A percentile compares a stretch with the other conserved stretches of the same genome.
phyloP scores from a whole-genome alignment of 2,113 vertebrate genomes.

The Macquaria australasica region DNA sequence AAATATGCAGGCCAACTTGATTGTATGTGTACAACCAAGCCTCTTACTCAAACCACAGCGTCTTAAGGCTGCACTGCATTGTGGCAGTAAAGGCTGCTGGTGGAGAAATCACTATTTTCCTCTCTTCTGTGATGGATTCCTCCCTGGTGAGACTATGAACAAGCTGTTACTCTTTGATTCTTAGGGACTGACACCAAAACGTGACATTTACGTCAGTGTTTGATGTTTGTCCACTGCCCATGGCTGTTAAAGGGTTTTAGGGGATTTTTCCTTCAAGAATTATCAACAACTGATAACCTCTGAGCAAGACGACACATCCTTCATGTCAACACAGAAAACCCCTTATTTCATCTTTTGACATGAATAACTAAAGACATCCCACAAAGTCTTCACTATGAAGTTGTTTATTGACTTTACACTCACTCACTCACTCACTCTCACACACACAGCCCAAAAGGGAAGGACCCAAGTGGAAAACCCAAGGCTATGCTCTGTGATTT shows the following conservation, averaged over 20 bases:
- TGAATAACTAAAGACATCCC: conserved; percentile 8
- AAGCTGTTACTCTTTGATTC: conserved; percentile 26
- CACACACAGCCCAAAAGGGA: background rate
- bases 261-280: background rate
- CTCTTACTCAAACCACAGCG: background rate
- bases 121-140: conserved; percentile 13
- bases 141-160: background rate
- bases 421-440: background rate
- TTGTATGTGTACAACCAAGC: background rate
- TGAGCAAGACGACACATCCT: background rate
- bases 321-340: background rate
- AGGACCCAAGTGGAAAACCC: background rate
- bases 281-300: conserved; percentile 5
- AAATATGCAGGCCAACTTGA: background rate
- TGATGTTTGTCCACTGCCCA: background rate
- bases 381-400: background rate
- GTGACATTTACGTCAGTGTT: conserved; percentile 20
- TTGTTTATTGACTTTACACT: conserved; percentile 28
- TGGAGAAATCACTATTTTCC: background rate
- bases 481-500: conserved; percentile 60
- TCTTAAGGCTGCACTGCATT: background rate
- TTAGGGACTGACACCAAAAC: conserved; percentile 15
- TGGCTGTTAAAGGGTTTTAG: conserved; percentile 3
- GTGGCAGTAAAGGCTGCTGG: background rate
- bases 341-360: conserved; percentile 26